A percentile compares a stretch with the other conserved stretches of the same genome.
phyloP scores from a whole-genome alignment of 2,797 vertebrate species.

The Lepus oiostolus region DNA sequence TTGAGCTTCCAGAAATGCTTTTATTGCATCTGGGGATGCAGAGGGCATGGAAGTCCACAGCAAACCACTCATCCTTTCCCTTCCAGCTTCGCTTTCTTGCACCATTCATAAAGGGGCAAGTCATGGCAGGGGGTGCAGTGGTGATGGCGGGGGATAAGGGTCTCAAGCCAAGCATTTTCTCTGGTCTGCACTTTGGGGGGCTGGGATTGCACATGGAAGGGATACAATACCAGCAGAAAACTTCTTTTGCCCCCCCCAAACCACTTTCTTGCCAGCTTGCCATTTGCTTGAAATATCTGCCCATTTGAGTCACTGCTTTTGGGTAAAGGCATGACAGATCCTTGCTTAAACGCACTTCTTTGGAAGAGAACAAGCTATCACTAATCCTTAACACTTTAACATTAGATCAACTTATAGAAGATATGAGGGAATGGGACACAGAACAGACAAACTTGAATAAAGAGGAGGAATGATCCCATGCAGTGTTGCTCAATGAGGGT shows the following conservation, averaged over 20 bases:
- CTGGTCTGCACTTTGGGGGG: neutral
- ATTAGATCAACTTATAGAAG: slow-evolving; percentile 11
- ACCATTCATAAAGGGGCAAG: neutral
- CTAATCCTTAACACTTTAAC: neutral
- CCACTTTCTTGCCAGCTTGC: neutral
- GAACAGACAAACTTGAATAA: neutral
- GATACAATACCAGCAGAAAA: slow-evolving; percentile 28
- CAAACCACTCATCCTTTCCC: slow-evolving; percentile 39
- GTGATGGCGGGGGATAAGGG: neutral
- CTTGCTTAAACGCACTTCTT: slow-evolving; percentile 31
- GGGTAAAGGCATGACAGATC: neutral
- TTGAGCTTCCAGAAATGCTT: slow-evolving; percentile 46
- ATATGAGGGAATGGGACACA: neutral
- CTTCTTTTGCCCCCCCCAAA: neutral
- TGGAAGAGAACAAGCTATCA: neutral
- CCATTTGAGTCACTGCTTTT: neutral
- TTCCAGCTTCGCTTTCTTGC: slow-evolving; percentile 56
- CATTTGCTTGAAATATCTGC: neutral
- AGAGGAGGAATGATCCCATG: neutral
- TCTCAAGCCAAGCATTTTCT: slow-evolving; percentile 58
- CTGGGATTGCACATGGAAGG: neutral
- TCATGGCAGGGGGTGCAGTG: neutral
- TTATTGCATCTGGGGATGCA: slow-evolving; percentile 52
- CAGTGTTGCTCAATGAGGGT: neutral
- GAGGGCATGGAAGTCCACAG: neutral